Base-by-base conservation (phyloP, 2,797 vertebrate genomes). In the Centroberyx gerrardi region DNA sequence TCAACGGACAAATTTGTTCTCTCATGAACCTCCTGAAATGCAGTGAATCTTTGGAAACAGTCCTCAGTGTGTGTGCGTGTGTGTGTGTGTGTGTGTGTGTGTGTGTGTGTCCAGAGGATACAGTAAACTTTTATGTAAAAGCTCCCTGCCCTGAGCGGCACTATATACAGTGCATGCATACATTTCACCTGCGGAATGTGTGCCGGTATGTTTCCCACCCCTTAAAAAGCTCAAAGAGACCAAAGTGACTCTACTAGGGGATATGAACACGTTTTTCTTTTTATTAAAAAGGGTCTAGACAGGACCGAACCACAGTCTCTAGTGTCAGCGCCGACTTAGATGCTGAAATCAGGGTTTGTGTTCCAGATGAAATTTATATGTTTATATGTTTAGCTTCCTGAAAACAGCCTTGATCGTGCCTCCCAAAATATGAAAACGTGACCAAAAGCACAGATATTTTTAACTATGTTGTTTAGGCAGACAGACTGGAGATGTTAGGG, bases 251-350 rank as follows among this genome's bases (percentile, higher is more conserved):
- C 74, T 80, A 79, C 69, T 29, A 1, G 12, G 72, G 22, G 29
- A 0, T n/a, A 27, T 46, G 18, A 80, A 70, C 65, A 61, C 27
- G 48, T 22, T 9, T 68, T 56, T 36, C 62, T 38, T 31, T 29
- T 5, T 22, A 60, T n/a, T 44, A 64, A 62, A 63, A 66, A 46
- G 15, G 3, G 80, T 90, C 81, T 56, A 79, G 80, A 86, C 85
- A 0, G 46, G 54, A 67, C 60, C 29, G 10, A 58, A 80, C 81
- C 84, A 64, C 81, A 17, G 69, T 72, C 78, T 73, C 72, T 42
- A 0, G 5, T 58, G 65, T 62, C 60, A 33, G 8, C 68, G 33
- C 54, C 42, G 68, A 38, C 72, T 48, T 51, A 31, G 22, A 46
- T 49, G 10, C 15, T 76, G 46, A 76, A 76, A 58, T 67, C 27